Conservation (phyloP, 2,888 invertebrate genomes). For the Napeogenes inachia region DNA sequence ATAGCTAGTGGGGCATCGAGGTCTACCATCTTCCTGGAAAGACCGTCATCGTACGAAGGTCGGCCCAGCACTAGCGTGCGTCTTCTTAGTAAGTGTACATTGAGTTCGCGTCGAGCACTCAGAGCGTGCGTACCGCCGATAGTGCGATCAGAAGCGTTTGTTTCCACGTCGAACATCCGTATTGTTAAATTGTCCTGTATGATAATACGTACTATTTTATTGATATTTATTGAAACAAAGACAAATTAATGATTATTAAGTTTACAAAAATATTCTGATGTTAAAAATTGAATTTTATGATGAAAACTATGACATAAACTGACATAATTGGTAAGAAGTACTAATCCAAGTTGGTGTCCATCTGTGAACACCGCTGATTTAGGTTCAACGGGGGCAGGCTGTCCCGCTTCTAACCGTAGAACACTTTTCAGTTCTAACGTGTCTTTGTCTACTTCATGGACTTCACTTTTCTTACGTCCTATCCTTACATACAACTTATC, state of each 20-base stretch:
- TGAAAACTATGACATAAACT: slow-evolving; percentile 14
- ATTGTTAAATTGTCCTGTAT: slow-evolving; percentile 61
- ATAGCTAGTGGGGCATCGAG: slow-evolving; percentile 74
- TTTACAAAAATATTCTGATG: background rate
- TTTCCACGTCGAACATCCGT: slow-evolving; percentile 58
- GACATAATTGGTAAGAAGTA: slow-evolving; percentile 49
- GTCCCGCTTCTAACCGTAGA: slow-evolving; percentile 56
- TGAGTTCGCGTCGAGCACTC: slow-evolving; percentile 52
- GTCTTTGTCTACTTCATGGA: slow-evolving; percentile 66
- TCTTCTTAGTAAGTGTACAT: slow-evolving; percentile 60
- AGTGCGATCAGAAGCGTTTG: slow-evolving; percentile 35
- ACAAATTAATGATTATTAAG: background rate
- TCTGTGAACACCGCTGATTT: slow-evolving; percentile 67
- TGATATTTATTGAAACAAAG: background rate
- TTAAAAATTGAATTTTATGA: background rate
- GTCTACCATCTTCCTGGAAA: slow-evolving; percentile 49
- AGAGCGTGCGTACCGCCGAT: slow-evolving; percentile 44
- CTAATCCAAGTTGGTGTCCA: slow-evolving; percentile 71
- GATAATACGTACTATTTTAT: background rate
- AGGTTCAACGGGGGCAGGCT: slow-evolving; percentile 47
- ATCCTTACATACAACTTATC: slow-evolving; percentile 88
- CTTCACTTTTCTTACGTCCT: slow-evolving; percentile 69
- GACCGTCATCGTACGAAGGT: slow-evolving; percentile 60
- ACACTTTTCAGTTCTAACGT: slow-evolving; percentile 56
- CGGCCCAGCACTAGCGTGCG: slow-evolving; percentile 59